phyloP scores from a whole-genome alignment of 1,140 invertebrate genomes.

The Drosophila punjabiensis region DNA sequence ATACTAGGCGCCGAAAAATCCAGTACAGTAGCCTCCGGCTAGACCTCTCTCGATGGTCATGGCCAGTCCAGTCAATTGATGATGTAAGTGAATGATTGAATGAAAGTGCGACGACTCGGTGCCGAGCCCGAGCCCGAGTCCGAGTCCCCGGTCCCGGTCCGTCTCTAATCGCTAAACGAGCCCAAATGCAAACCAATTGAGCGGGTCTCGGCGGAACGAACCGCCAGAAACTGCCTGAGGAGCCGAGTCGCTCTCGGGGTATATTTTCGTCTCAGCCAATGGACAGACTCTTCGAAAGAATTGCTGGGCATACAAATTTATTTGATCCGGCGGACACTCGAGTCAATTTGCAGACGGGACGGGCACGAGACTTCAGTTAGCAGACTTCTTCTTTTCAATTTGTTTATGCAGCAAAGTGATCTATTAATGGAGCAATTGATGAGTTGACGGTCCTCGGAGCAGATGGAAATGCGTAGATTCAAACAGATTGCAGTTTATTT shows the following conservation, averaged over 20 bases:
- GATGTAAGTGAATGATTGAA: conserved; percentile 53
- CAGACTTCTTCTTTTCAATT: conserved; percentile 18
- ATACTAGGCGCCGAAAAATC: background rate
- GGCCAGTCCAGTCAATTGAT: conserved; percentile 30
- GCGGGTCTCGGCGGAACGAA: conserved; percentile 39
- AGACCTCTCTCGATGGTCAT: conserved; percentile 39
- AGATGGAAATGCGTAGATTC: no score
- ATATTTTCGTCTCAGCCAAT: conserved; percentile 59
- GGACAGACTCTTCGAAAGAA: conserved; percentile 33
- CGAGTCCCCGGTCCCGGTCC: background rate
- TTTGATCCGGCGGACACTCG: conserved; percentile 58
- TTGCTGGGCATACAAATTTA: conserved; percentile 76
- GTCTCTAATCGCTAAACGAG: conserved; percentile 52
- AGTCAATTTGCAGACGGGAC: conserved; percentile 55
- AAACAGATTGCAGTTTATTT: no score
- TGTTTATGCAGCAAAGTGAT: conserved; percentile 39
- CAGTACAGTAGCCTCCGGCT: conserved; percentile 33
- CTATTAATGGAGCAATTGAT: conserved; percentile 28
- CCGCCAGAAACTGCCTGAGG: conserved; percentile 58
- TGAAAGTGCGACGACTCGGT: conserved; percentile 51
- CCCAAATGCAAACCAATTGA: conserved; percentile 72
- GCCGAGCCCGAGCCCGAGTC: background rate
- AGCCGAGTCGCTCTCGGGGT: conserved; percentile 9
- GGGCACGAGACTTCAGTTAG: conserved; percentile 43
- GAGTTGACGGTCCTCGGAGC: background rate